phyloP scores from a whole-genome alignment of 2,797 vertebrate species.

The Mormyrus proboscirostris region DNA sequence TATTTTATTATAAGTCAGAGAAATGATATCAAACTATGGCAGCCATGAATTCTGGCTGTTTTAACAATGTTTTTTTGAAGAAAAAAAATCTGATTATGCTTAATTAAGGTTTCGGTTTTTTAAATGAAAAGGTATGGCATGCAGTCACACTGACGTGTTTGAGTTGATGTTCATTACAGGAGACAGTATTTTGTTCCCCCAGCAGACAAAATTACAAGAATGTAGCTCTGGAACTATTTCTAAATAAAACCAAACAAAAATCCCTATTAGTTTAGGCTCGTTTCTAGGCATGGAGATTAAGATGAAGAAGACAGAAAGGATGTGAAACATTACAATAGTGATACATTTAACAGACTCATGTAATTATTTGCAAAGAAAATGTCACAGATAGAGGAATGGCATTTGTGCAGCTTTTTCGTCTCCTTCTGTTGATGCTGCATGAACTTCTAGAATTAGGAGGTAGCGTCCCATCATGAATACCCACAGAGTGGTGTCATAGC shows the following conservation, averaged over 20 bases:
- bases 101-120: neutral
- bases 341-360: constrained; percentile 37
- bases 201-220: constrained; percentile 48
- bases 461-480: neutral
- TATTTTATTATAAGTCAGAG: neutral
- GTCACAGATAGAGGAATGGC: constrained; percentile 33
- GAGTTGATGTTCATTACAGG: neutral
- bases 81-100: neutral
- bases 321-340: constrained; percentile 37
- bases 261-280: constrained; percentile 46
- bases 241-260: constrained; percentile 38
- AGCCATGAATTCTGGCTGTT: neutral
- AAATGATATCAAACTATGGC: neutral
- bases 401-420: constrained; percentile 23
- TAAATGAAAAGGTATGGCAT: neutral
- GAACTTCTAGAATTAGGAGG: constrained; percentile 15
- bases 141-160: neutral
- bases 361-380: constrained; percentile 34
- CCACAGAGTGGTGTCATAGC: constrained; percentile 20
- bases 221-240: constrained; percentile 35
- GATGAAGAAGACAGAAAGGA: constrained; percentile 49
- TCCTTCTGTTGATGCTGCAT: neutral
- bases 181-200: constrained; percentile 45
- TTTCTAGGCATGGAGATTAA: constrained; percentile 49
- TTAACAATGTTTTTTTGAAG: neutral